Base-by-base conservation (phyloP, 2,797 vertebrate genomes). In the Xyrichtys novacula region DNA sequence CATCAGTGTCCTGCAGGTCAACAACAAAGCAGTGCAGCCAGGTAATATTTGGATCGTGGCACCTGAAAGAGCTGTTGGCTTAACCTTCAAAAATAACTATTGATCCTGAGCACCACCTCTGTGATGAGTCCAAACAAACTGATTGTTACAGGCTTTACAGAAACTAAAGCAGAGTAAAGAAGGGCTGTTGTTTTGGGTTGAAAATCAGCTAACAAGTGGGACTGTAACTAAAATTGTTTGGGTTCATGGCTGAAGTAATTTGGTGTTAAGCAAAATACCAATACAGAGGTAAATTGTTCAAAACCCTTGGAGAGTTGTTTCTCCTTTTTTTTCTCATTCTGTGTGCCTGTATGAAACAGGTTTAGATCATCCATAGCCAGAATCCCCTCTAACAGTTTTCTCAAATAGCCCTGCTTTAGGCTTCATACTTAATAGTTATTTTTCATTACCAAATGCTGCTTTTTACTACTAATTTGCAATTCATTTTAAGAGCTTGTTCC, bases 391-490 rank as follows among this genome's bases (percentile, higher is more conserved):
- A 76, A 75, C 65, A 49, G 52, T 26, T 25, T 71, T 68, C 69
- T 68, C 47, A 80, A 83, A 79, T 66, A 69, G 74, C 73, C 46
- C 26, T 9, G 57, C 69, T 74, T 66, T 81, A 84, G 65, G 57
- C 74, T 75, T 68, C 87, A 81, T 85, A 85, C 89, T 88, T 78
- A 78, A 46, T 71, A 52, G 58, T 61, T 76, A 73, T 67, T 88
- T 88, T 78, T 89, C 77, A 92, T 80, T 73, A 80, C 88, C 78
- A 44, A 87, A 53, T 85, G 76, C 54, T 63, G 69, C 75, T 56
- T 91, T 94, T 93, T 92, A 92, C 88, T 85, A 79, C 87, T 90
- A 89, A 92, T 92, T 90, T 90, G 65, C 83, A 69, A 76, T 90
- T 84, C 60, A 68, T 82, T 89, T 90, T 90, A 91, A 85, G 80